Conservation (phyloP, 2,797 vertebrate genomes). For the Helarctos malayanus region DNA sequence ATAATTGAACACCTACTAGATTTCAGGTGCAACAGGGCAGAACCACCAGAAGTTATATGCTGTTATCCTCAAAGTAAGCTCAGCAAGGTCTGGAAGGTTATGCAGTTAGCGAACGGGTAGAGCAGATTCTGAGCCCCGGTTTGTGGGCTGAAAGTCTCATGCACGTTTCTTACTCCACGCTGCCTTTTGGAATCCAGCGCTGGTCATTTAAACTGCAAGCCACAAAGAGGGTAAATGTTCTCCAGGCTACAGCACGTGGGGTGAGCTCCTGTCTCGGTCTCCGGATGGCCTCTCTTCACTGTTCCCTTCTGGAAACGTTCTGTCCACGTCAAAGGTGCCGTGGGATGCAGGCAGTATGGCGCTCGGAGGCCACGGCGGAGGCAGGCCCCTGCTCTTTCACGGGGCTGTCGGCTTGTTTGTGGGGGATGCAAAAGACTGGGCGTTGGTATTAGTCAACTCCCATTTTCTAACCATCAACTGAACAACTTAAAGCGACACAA, state of each 20-base stretch:
- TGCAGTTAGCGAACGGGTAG: fast-evolving
- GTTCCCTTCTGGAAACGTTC: not conserved
- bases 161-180: fast-evolving
- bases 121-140: fast-evolving
- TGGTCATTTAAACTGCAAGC: not conserved
- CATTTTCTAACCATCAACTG: not conserved
- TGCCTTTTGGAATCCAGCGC: not conserved
- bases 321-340: fast-evolving
- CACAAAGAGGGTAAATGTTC: fast-evolving
- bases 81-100: fast-evolving
- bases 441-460: fast-evolving
- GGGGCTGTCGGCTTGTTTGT: not conserved
- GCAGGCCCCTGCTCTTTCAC: fast-evolving
- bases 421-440: not conserved
- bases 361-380: fast-evolving
- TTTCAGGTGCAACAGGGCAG: not conserved
- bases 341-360: fast-evolving
- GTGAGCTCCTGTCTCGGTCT: fast-evolving
- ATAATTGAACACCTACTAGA: not conserved
- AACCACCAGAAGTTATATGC: fast-evolving
- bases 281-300: fast-evolving
- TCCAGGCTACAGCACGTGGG: fast-evolving
- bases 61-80: fast-evolving
- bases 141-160: fast-evolving
- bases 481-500: not conserved